Base-by-base conservation (phyloP, 2,888 invertebrate species). In the Polydrusus pterygomalis region DNA sequence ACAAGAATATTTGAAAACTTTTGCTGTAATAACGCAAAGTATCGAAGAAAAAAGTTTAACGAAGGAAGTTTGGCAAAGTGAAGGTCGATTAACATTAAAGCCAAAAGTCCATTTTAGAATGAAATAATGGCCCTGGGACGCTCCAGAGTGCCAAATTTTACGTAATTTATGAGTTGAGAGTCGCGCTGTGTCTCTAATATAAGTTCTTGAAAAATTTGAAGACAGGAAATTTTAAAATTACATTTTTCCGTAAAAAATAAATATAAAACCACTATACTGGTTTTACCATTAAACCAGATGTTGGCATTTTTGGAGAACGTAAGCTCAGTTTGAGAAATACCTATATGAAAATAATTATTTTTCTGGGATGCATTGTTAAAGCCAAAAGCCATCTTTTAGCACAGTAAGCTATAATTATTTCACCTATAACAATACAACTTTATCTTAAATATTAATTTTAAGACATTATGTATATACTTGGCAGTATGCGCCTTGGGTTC, bases 1-100 rank as follows among this genome's bases (percentile, higher is more conserved):
- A 64, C 69, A 38, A 18, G 47, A 62, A 74, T 74, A 77, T 74
- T 70, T 70, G 71, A 74, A 77, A 77, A 74, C 38, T 77, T 77
- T 49, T 38, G 13, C 51, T 58, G 67, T 54, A 77, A 65, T 74
- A 70, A 60, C 47, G 63, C 51, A 18, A 72, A 70, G 67, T 74
- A 77, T 70, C 54, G 67, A 60, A 64, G 62, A 73, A 77, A 70
- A 67, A 74, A 77, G 74, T 74, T 77, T 74, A 74, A 74, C 71
- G 74, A 77, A 77, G 74, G 74, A 77, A 77, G 74, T 77, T 77
- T 38, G 67, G 56, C n/a, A 43, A 62, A 74, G 60, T 56, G 77
- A 77, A 70, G 77, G 74, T 74, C 77, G 72, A 77, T 74, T 74
- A 70, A 70, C 74, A 74, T 77, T 77, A 77, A 73, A 68, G 70